A percentile compares a stretch with the other conserved stretches of the same genome.
Evolutionary conservation across 2,113 vertebrate species (phyloP).

Genomic region (Oenanthe oenanthe): DNA sequence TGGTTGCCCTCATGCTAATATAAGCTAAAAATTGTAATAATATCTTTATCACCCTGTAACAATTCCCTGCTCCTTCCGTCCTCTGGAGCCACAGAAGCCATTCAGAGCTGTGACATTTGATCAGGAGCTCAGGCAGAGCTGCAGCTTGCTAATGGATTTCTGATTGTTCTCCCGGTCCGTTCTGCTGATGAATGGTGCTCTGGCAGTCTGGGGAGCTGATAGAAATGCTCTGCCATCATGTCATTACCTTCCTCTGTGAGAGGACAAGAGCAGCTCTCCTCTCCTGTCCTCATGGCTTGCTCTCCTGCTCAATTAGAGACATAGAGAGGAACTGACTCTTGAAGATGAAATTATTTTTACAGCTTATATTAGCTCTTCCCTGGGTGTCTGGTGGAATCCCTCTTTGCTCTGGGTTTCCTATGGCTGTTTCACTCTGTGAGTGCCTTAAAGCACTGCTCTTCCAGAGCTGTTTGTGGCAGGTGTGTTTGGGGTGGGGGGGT

Average conservation of each 20-base stretch:
- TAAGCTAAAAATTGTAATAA: constrained; percentile 15
- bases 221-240: background rate
- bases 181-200: constrained; percentile 25
- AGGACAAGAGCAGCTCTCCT: background rate
- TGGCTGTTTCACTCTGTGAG: fast-evolving
- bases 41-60: background rate
- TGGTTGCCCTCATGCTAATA: background rate
- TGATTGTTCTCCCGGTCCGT: constrained; percentile 44
- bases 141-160: constrained; percentile 63
- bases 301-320: background rate
- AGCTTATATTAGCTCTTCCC: background rate
- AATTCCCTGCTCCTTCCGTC: background rate
- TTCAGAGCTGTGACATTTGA: constrained; percentile 22
- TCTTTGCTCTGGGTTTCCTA: background rate
- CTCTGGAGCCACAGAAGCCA: background rate
- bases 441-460: background rate
- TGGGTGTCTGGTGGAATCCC: background rate
- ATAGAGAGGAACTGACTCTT: background rate
- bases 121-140: background rate
- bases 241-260: background rate
- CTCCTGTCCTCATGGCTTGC: background rate
- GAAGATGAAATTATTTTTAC: constrained; percentile 5
- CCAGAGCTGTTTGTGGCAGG: background rate
- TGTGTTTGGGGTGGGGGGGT: background rate
- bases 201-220: background rate